A percentile compares a stretch with the other conserved stretches of the same genome.
These are phyloP conservation scores for Lophochroa leadbeateri DNA, from an alignment of 2,113 vertebrate species.

Conservation along the genomic window DNA sequence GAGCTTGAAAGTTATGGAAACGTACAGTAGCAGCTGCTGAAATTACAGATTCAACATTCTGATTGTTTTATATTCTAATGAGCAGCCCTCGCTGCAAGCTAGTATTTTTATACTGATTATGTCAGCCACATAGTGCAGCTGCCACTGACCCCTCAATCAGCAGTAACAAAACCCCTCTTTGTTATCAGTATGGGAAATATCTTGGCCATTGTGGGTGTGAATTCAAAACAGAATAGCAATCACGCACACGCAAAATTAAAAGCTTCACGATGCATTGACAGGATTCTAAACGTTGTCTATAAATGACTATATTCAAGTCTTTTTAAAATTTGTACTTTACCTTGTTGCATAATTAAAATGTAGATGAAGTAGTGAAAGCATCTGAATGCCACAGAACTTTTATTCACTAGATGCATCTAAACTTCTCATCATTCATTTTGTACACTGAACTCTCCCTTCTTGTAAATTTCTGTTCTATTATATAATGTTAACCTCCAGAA, in stretches of 20 bases:
- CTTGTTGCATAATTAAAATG: neutral
- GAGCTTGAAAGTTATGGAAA: neutral
- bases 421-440: neutral
- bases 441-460: neutral
- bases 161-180: constrained; percentile 69
- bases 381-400: neutral
- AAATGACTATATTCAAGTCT: neutral
- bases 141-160: constrained; percentile 35
- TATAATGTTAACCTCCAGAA: neutral
- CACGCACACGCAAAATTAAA: constrained; percentile 17
- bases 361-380: neutral
- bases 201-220: constrained; percentile 51
- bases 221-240: constrained; percentile 47
- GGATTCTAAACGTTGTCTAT: neutral
- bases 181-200: constrained; percentile 64
- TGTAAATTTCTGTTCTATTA: neutral
- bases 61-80: constrained; percentile 57
- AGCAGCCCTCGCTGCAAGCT: constrained; percentile 28
- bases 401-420: neutral
- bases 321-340: neutral
- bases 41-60: constrained; percentile 31
- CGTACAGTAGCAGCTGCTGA: constrained; percentile 53
- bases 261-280: constrained; percentile 1
- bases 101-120: constrained; percentile 52
- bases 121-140: constrained; percentile 51